Evolutionary conservation across 2,888 invertebrate species (phyloP), one percentile per base, ranked within the genome.

Genomic region (Melinopterus prodromus): DNA sequence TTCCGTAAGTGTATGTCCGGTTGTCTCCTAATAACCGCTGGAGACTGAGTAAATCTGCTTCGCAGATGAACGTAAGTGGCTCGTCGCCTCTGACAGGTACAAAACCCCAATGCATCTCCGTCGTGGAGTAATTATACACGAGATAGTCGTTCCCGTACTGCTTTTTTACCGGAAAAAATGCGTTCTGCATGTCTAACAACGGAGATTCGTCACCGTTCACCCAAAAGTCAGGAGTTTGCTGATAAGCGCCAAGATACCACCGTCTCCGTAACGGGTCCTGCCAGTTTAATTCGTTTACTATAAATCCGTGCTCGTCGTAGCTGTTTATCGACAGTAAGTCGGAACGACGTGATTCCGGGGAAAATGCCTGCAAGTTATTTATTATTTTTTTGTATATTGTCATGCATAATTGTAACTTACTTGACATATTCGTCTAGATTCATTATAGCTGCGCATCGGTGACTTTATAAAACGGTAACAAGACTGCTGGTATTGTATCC

Each of bases 381-480:
- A 71, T 71, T 71, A 71, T 71, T 71, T 71, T 71, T 53, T 12
- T 2, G 53, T 53, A 9, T 53, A 53, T 53, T 53, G 12, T 53
- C 7, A 76, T 26, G 76, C 70, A 36, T 16, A 26, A 69, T 3
- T 15, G 4, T 2, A 72, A 78, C 85, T 84, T 86, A 89, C 89
- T 87, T 92, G 93, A 87, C 98, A 98, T 84, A 96, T 95, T 86
- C 93, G 93, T 84, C 94, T 92, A 0, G 98, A 97, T 85, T 97
- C 97, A 84, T 93, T 94, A 86, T 95, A 93, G 71, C 93, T 93
- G 79, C 94, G 94, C 84, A 93, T 92, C 0, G 98, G 98, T 6
- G 97, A 97, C 86, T 96, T 95, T 3, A 96, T 95, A 86, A 98
- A 98, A 77, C 96, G 93, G 88, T 97, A 98, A 88, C 98, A 99